Evolutionary conservation across 2,888 invertebrate species (phyloP).

Genomic region (Pomacea canaliculata): DNA sequence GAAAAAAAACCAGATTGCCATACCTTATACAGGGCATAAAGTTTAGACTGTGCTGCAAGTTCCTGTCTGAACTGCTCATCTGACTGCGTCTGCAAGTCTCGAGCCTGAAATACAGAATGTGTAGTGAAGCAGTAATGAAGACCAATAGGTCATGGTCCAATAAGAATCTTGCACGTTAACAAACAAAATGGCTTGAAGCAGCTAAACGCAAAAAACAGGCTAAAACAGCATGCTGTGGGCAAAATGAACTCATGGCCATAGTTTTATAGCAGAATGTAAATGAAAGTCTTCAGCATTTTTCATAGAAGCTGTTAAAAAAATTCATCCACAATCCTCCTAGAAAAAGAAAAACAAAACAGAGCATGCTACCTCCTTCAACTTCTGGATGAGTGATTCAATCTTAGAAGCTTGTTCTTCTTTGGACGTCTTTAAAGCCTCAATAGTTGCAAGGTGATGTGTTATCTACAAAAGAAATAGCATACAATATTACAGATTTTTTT

Average conservation of each 20-base stretch:
- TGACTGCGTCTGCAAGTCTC: constrained; percentile 79
- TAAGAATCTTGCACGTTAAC: not conserved
- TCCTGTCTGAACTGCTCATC: constrained; percentile 83
- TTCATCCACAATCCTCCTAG: too few species aligned
- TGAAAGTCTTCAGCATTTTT: too few species aligned
- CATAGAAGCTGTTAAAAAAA: too few species aligned
- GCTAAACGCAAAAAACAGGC: not conserved
- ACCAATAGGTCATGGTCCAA: constrained; percentile 6
- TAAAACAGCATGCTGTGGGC: too few species aligned
- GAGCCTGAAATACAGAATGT: constrained; percentile 71
- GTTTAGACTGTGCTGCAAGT: constrained; percentile 85
- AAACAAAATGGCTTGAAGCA: not conserved
- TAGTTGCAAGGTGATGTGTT: constrained; percentile 79
- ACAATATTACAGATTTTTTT: not conserved
- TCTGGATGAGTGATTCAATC: constrained; percentile 79
- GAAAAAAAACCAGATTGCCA: too few species aligned
- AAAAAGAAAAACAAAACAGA: not conserved
- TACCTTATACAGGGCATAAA: constrained; percentile 85
- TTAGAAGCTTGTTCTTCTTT: constrained; percentile 79
- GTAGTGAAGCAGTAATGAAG: not conserved
- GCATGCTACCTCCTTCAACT: constrained; percentile 75
- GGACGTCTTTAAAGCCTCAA: constrained; percentile 78
- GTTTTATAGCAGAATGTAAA: too few species aligned
- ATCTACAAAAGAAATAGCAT: constrained; percentile 68
- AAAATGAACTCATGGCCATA: too few species aligned